Conservation (phyloP, 2,888 invertebrate genomes). For the Tipula helvola region DNA sequence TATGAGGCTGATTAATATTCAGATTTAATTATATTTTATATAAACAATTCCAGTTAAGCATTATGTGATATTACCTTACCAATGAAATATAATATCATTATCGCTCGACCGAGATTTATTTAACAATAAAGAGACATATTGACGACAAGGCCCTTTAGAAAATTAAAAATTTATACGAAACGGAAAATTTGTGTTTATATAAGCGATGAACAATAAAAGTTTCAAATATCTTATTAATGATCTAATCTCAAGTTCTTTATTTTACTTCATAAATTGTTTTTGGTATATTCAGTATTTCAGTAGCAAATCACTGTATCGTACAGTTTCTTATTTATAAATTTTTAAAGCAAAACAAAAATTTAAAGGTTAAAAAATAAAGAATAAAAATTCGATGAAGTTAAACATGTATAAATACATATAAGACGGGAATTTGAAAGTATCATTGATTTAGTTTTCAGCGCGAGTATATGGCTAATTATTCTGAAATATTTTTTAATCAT, state of each 20-base stretch:
- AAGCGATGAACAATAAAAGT: background rate
- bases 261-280: background rate
- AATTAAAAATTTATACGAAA: background rate
- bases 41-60: background rate
- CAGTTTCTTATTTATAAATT: too few species aligned
- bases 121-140: background rate
- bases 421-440: too few species aligned
- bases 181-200: background rate
- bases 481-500: too few species aligned
- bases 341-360: too few species aligned
- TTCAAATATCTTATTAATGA: background rate
- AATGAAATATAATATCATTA: background rate
- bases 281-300: background rate
- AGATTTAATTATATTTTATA: background rate
- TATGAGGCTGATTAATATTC: background rate
- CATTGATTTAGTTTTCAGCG: too few species aligned
- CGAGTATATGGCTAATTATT: too few species aligned
- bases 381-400: too few species aligned
- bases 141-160: background rate
- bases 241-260: background rate
- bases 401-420: too few species aligned
- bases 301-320: background rate
- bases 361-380: too few species aligned
- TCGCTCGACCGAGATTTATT: too few species aligned
- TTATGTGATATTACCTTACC: too few species aligned